Evolutionary conservation across 2,113 vertebrate genomes (phyloP).

Genomic region (Agapornis roseicollis): DNA sequence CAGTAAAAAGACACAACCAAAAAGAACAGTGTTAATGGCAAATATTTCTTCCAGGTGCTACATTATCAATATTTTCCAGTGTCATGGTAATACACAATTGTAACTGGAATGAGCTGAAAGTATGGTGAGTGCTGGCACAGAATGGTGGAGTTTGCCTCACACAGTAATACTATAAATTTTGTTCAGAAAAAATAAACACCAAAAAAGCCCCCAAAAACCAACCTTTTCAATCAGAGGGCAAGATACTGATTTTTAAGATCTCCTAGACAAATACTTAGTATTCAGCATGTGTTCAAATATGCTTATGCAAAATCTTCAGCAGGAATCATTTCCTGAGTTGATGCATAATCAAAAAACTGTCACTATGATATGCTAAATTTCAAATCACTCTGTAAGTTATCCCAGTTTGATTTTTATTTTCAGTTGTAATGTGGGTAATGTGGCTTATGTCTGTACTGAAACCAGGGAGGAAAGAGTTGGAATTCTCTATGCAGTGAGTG

Average conservation of each 20-base stretch:
- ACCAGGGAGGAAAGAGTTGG: background rate
- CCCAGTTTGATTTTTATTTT: background rate
- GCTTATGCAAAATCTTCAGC: background rate
- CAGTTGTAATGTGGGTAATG: background rate
- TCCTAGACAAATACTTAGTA: background rate
- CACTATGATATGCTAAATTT: background rate
- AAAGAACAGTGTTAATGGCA: background rate
- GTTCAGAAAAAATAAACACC: background rate
- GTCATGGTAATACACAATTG: no score
- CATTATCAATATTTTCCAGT: background rate
- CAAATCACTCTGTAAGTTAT: background rate
- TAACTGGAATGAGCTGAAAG: background rate
- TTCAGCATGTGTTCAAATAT: background rate
- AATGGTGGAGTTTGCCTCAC: background rate
- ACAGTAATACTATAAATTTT: background rate
- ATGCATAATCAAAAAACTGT: background rate
- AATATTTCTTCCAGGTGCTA: background rate
- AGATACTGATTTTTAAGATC: background rate
- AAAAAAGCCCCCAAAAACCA: background rate
- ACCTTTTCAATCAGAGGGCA: background rate
- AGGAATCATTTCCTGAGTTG: background rate
- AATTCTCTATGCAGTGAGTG: background rate
- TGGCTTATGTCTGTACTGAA: background rate
- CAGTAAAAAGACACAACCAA: background rate
- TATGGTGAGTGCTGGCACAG: background rate